These are phyloP conservation scores for Adelphocoris suturalis DNA, from an alignment of 2,888 invertebrate genomes.

Conservation along the genomic window DNA sequence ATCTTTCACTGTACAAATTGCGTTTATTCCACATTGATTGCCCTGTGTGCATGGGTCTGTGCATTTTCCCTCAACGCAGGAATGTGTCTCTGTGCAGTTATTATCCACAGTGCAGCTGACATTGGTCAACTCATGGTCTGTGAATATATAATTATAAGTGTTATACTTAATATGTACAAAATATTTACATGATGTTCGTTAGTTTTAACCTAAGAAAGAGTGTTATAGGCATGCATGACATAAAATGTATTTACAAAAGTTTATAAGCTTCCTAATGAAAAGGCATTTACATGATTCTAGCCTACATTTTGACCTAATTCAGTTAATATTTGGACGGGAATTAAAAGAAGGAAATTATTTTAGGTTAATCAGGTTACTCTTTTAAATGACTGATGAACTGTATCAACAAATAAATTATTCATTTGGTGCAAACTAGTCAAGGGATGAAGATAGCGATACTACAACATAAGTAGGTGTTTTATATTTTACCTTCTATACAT, in stretches of 20 bases:
- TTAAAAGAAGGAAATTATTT: not conserved
- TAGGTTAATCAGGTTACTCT: slow-evolving; percentile 6
- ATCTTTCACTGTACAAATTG: slow-evolving; percentile 89
- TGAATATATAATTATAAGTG: slow-evolving; percentile 76
- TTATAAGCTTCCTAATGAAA: slow-evolving; percentile 16
- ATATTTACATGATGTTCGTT: slow-evolving; percentile 58
- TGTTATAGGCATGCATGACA: slow-evolving; percentile 14
- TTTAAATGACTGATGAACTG: not conserved
- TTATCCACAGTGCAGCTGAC: slow-evolving; percentile 88
- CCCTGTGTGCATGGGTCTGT: slow-evolving; percentile 89
- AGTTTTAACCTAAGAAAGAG: not conserved
- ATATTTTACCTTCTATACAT: slow-evolving; percentile 95
- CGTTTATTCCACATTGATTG: slow-evolving; percentile 82
- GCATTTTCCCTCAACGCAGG: slow-evolving; percentile 90
- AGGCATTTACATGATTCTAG: not conserved
- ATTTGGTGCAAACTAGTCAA: slow-evolving; percentile 47
- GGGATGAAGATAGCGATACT: slow-evolving; percentile 29
- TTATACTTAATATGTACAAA: slow-evolving; percentile 63
- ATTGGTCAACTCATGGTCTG: slow-evolving; percentile 76
- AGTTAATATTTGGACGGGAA: not conserved
- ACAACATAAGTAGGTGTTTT: slow-evolving; percentile 54
- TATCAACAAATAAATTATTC: not conserved
- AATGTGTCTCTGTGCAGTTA: slow-evolving; percentile 90
- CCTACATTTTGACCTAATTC: not conserved
- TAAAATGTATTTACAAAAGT: slow-evolving; percentile 60